phyloP scores from a whole-genome alignment of 2,113 vertebrate genomes.

The Daubentonia madagascariensis region DNA sequence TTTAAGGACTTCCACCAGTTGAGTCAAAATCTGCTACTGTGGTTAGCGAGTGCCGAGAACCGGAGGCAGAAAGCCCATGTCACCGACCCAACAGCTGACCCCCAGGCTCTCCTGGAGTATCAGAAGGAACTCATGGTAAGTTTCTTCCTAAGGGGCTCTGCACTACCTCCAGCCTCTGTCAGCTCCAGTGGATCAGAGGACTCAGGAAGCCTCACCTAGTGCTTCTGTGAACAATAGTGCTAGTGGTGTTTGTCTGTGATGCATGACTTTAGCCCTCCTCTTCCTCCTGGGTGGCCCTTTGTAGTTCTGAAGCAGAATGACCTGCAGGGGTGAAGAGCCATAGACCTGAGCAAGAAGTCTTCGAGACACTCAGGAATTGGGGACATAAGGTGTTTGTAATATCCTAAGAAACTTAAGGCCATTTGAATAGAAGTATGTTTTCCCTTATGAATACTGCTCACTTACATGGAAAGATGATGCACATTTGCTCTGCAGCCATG shows the following conservation, averaged over 20 bases:
- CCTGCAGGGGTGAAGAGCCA: neutral
- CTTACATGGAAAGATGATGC: rapidly evolving
- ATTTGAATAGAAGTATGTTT: neutral
- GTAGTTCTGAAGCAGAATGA: too few relatives aligned
- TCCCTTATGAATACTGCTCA: neutral
- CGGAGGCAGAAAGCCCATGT: slow-evolving; percentile 76
- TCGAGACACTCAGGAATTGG: neutral
- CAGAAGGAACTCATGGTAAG: slow-evolving; percentile 86
- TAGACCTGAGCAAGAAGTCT: neutral
- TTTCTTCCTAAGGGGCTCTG: neutral
- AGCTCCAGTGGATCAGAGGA: neutral
- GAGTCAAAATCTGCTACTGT: slow-evolving; percentile 89
- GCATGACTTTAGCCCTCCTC: neutral
- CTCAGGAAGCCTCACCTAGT: rapidly evolving
- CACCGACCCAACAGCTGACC: slow-evolving; percentile 68
- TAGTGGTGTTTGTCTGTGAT: neutral
- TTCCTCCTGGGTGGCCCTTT: neutral
- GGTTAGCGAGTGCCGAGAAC: slow-evolving; percentile 88
- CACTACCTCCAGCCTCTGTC: neutral
- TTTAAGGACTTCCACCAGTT: slow-evolving; percentile 92
- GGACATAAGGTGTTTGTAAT: neutral
- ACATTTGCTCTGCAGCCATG: neutral
- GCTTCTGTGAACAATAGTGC: neutral
- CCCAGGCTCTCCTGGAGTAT: slow-evolving; percentile 76
- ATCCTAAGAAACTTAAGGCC: neutral